Percentiles rank a stretch among this genome's conserved stretches.
phyloP scores from a whole-genome alignment of 2,113 vertebrate species.

The Marmota monax region DNA sequence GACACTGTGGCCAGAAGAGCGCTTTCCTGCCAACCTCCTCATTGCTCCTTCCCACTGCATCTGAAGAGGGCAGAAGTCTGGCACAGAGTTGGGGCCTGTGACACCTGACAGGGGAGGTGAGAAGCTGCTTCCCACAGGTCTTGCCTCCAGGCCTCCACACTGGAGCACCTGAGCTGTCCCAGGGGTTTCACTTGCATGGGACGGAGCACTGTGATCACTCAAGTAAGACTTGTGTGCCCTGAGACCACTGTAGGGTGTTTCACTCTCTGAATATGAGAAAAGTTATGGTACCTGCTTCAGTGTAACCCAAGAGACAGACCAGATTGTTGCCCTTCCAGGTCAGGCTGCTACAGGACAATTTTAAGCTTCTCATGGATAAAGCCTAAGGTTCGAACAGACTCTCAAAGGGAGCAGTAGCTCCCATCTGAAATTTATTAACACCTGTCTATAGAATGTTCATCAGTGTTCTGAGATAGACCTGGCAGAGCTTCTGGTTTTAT shows the following conservation, averaged over 20 bases:
- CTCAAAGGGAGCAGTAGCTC: not conserved
- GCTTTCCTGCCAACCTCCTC: not conserved
- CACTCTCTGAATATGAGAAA: not conserved
- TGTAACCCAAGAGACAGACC: not conserved
- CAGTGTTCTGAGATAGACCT: not conserved
- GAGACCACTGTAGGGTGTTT: not conserved
- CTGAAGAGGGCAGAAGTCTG: no score
- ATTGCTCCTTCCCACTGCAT: not conserved
- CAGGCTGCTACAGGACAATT: not conserved
- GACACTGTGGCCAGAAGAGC: not conserved
- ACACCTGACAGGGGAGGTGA: rapidly evolving
- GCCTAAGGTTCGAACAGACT: not conserved
- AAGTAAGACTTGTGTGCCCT: not conserved
- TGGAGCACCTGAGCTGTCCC: not conserved
- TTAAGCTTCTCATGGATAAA: not conserved
- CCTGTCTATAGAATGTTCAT: no score
- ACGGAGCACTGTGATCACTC: not conserved
- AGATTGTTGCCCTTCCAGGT: not conserved
- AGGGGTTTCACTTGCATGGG: rapidly evolving
- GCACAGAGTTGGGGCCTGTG: not conserved
- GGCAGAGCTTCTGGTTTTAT: not conserved
- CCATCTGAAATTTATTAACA: not conserved
- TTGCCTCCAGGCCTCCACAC: not conserved
- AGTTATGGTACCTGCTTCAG: not conserved
- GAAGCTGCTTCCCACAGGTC: not conserved